These are phyloP conservation scores for Riptortus pedestris DNA, from an alignment of 1,140 invertebrate genomes.

Conservation along the genomic window DNA sequence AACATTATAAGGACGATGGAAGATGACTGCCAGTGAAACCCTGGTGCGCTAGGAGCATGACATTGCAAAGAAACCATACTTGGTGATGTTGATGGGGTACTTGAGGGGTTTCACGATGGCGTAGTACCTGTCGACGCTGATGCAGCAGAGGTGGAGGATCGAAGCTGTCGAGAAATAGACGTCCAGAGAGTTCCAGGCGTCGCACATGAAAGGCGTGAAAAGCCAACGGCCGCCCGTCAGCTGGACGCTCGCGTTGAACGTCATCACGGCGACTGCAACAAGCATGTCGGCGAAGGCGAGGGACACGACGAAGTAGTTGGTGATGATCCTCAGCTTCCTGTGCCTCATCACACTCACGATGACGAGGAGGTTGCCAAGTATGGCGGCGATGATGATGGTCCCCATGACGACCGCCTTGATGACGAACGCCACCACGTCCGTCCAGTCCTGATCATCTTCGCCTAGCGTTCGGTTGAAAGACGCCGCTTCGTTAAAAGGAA, in stretches of 20 bases:
- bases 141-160: constrained; percentile 88
- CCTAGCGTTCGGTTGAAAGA: neutral
- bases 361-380: constrained; percentile 77
- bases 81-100: constrained; percentile 79
- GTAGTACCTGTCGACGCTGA: constrained; percentile 85
- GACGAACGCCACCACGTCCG: constrained; percentile 8
- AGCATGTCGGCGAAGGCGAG: constrained; percentile 83
- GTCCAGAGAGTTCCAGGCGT: constrained; percentile 88
- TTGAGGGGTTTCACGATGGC: constrained; percentile 80
- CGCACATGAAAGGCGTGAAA: constrained; percentile 81
- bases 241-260: constrained; percentile 85
- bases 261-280: constrained; percentile 86
- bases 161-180: constrained; percentile 92
- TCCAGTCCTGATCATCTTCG: constrained; percentile 16
- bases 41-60: constrained; percentile 79
- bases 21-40: constrained; percentile 82
- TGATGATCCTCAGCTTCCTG: constrained; percentile 67
- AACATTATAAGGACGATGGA: constrained; percentile 93
- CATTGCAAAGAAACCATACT: constrained; percentile 64
- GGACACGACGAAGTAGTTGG: constrained; percentile 91
- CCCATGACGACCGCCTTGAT: constrained; percentile 45
- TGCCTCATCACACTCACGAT: constrained; percentile 66
- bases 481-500: too few relatives aligned
- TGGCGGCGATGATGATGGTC: constrained; percentile 72
- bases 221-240: constrained; percentile 69